Conservation (phyloP, 2,888 invertebrate genomes). For the Morpho achilles region DNA sequence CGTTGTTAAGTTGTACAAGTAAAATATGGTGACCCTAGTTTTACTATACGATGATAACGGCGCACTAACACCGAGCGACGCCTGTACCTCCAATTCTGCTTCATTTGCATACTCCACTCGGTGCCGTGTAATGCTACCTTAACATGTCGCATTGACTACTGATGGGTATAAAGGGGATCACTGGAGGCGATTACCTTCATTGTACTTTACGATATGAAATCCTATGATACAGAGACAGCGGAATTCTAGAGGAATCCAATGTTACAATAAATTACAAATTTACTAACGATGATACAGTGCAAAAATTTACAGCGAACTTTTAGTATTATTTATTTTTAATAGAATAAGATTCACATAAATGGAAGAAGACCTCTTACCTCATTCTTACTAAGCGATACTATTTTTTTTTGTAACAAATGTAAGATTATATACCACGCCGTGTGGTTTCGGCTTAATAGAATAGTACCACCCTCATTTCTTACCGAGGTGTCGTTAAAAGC, state of each 20-base stretch:
- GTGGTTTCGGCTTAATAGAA: too few species aligned
- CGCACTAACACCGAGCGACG: constrained; percentile 39
- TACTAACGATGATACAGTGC: too few species aligned
- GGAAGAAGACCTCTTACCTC: too few species aligned
- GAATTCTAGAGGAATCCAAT: background rate
- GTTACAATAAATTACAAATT: too few species aligned
- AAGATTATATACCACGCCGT: too few species aligned
- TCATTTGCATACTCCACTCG: constrained; percentile 65
- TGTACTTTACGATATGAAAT: constrained; percentile 1
- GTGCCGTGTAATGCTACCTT: constrained; percentile 40
- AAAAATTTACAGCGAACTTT: too few species aligned
- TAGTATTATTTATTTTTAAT: too few species aligned
- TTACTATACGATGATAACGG: constrained; percentile 46
- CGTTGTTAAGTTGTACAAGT: constrained; percentile 5
- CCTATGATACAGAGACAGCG: background rate
- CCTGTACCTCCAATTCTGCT: constrained; percentile 60
- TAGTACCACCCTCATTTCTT: too few species aligned
- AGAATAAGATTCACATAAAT: too few species aligned
- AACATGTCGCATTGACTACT: constrained; percentile 45
- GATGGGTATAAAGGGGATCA: constrained; percentile 24
- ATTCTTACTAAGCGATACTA: too few species aligned
- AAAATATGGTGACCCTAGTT: constrained; percentile 26
- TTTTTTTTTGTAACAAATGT: too few species aligned
- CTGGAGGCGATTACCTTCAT: constrained; percentile 12
- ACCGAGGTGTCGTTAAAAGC: too few species aligned